A percentile compares a stretch with the other conserved stretches of the same genome.
These are phyloP conservation scores for Brachypteracias leptosomus DNA, from an alignment of 2,113 vertebrate genomes.

Conservation along the genomic window DNA sequence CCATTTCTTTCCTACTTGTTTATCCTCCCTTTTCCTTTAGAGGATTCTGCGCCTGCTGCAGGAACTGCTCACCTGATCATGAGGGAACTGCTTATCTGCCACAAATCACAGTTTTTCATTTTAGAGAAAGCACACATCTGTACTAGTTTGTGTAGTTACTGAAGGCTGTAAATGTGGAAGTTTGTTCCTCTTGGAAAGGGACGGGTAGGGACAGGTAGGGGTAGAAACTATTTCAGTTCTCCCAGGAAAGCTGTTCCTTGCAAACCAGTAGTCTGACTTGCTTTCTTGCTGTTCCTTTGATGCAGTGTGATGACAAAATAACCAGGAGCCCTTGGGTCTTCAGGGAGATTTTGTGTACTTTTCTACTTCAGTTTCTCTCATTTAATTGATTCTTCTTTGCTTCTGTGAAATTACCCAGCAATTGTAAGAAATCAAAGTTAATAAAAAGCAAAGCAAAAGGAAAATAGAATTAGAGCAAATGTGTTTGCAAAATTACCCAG, in stretches of 20 bases:
- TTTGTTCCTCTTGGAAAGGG: background rate
- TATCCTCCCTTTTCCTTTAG: background rate
- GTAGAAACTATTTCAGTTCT: background rate
- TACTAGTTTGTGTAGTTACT: background rate
- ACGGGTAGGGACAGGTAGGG: background rate
- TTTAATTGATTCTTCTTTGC: background rate
- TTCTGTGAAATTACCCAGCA: background rate
- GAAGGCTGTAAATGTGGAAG: background rate
- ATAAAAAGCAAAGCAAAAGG: background rate
- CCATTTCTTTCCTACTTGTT: background rate
- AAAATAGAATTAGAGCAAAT: background rate
- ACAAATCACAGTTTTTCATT: background rate
- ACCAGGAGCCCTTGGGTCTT: background rate
- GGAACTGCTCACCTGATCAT: background rate
- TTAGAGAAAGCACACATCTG: background rate
- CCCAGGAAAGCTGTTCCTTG: too few relatives aligned
- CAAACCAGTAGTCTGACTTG: background rate
- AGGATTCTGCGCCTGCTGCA: background rate
- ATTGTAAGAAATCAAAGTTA: background rate
- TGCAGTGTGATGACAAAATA: background rate
- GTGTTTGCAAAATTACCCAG: background rate
- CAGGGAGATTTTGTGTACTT: background rate
- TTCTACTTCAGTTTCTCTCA: background rate
- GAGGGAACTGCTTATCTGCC: background rate
- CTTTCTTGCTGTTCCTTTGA: background rate